Evolutionary conservation across 2,113 vertebrate species (phyloP), one percentile per base, ranked within the genome.

Genomic region (Ctenomys sociabilis): DNA sequence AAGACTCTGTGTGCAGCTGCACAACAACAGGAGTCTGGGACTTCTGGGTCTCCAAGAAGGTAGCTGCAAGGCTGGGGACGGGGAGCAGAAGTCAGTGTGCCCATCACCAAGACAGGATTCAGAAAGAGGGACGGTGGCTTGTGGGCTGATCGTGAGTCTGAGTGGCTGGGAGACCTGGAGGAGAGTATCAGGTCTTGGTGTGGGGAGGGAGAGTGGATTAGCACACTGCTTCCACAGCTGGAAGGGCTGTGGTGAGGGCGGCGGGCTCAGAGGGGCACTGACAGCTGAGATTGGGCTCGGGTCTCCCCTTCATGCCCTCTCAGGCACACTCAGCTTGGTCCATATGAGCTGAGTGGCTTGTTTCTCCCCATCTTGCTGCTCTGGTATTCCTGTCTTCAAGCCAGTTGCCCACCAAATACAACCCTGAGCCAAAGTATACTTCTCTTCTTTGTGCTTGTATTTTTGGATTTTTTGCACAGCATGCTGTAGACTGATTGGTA

Each of bases 311-410:
- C 30, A 32, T 68, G 66, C 13, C 14, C 32, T 35, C 6, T 35
- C 30, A 0, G 28, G n/a, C 35, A 17, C 35, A 19, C 12, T 30
- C 63, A 19, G 32, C 66, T n/a, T 70, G 16, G 2, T 21, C 32
- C 7, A 19, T 7, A 19, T 17, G 35, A 37, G 21, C 19, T 72
- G 68, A 72, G 7, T 19, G 37, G 35, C n/a, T 37, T 37, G 68
- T 2, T n/a, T 35, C 35, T n/a, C 3, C 2, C 2, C 7, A 35
- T 37, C 7, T n/a, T 26, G 16, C 2, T 2, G 17, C 68, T 37
- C 7, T 72, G 68, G 9, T 16, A 1, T 4, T 37, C 17, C 3
- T 37, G 8, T 37, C 7, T 21, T 22, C 19, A 37, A 72, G 68
- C 1, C 7, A 19, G 35, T 19, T 4, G 3, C 68, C 19, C 68